phyloP scores from a whole-genome alignment of 2,113 vertebrate species.

The Dipodomys stephensi region DNA sequence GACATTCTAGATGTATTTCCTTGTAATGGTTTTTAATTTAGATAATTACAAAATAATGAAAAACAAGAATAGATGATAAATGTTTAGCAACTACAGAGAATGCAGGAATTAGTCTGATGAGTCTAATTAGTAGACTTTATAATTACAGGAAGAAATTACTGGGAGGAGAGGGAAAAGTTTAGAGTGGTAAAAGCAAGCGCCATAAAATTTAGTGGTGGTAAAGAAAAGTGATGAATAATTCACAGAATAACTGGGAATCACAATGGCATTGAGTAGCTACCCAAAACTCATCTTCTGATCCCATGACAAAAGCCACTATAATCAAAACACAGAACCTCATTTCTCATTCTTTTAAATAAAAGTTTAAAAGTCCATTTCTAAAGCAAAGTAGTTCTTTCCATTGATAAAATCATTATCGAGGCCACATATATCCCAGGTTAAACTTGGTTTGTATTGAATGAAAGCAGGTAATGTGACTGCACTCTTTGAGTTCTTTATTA shows the following conservation, averaged over 20 bases:
- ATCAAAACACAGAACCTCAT: not conserved
- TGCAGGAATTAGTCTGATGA: not conserved
- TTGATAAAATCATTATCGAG: not conserved
- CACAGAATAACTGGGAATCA: not conserved
- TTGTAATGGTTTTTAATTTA: slow-evolving; percentile 18
- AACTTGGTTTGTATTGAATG: not conserved
- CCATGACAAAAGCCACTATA: not conserved
- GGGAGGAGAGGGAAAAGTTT: not conserved
- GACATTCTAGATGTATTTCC: slow-evolving; percentile 1
- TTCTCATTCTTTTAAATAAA: slow-evolving; percentile 20
- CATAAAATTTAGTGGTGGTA: not conserved
- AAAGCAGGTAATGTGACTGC: not conserved
- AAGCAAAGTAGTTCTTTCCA: not conserved
- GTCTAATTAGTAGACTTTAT: not conserved
- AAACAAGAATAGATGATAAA: slow-evolving; percentile 22
- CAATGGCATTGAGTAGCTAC: not conserved
- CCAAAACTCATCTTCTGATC: not conserved
- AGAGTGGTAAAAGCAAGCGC: not conserved
- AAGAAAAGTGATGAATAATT: not conserved
- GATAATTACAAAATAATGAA: slow-evolving; percentile 18
- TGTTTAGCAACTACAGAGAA: slow-evolving; percentile 2
- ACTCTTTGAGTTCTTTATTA: not conserved
- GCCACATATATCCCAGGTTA: not conserved
- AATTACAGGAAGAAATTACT: slow-evolving; percentile 22
- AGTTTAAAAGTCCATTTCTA: not conserved